Evolutionary conservation across 2,113 vertebrate species (phyloP).

Genomic region (Trematocara zebra): DNA sequence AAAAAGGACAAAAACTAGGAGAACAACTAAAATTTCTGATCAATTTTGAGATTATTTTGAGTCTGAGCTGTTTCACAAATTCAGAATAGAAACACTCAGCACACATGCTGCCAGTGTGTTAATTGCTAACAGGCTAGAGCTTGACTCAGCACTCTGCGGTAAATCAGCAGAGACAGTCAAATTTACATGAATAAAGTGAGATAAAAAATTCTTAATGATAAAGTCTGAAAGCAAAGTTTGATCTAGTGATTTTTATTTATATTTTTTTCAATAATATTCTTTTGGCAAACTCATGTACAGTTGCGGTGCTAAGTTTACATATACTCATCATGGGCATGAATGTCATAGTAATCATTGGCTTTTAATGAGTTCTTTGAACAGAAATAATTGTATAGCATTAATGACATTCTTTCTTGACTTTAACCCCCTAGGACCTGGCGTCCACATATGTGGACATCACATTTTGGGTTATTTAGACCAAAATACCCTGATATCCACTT

Average conservation of each 20-base stretch:
- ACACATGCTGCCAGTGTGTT: not conserved
- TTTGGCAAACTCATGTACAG: not conserved
- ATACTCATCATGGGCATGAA: not conserved
- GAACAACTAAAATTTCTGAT: not conserved
- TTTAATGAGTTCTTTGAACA: not conserved
- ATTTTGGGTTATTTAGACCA: not conserved
- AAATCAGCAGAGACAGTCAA: not conserved
- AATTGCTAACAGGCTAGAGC: not conserved
- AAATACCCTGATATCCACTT: not conserved
- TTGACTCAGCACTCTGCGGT: not conserved
- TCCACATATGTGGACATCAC: not conserved
- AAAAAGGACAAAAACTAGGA: not conserved
- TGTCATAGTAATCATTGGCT: not conserved
- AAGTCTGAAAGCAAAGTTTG: not conserved
- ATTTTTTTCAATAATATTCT: not conserved
- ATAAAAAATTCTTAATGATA: not conserved
- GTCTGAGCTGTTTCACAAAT: not conserved
- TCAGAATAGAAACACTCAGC: not conserved
- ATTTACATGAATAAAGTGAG: not conserved
- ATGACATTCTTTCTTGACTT: not conserved
- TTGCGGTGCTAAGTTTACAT: not conserved
- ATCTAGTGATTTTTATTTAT: not conserved
- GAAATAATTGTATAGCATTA: not conserved
- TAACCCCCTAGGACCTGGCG: not conserved
- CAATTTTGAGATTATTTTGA: not conserved